These are phyloP conservation scores for Notolepis coatsorum DNA, from an alignment of 2,797 vertebrate genomes.

Conservation along the genomic window DNA sequence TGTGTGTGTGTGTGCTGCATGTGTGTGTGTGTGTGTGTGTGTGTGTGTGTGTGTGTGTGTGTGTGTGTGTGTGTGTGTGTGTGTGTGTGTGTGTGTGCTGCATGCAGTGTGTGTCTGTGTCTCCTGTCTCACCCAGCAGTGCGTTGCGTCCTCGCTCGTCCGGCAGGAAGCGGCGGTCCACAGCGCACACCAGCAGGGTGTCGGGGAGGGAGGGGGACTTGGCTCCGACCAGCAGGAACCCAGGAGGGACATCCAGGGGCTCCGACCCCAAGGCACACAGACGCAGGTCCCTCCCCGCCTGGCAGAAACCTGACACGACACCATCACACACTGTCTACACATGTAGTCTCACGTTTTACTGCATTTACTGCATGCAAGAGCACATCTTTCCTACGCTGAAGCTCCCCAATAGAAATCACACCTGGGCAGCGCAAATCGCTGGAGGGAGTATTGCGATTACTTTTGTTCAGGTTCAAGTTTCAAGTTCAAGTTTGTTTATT, in stretches of 20 bases:
- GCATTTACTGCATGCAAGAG: too few species aligned
- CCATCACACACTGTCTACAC: too few species aligned
- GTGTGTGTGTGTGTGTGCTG: neutral
- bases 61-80: neutral
- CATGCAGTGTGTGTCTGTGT: neutral
- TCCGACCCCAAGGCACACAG: constrained; percentile 87
- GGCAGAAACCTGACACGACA: constrained; percentile 95
- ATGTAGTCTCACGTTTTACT: too few species aligned
- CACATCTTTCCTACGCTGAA: too few species aligned
- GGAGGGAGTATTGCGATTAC: too few species aligned
- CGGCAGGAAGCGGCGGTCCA: constrained; percentile 94
- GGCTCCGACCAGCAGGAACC: constrained; percentile 92
- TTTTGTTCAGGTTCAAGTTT: too few species aligned
- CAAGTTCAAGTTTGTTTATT: too few species aligned
- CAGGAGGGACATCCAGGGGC: constrained; percentile 88
- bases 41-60: neutral
- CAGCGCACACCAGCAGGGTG: constrained; percentile 92
- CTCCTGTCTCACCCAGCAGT: constrained; percentile 89
- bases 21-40: too few species aligned
- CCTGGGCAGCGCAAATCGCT: too few species aligned
- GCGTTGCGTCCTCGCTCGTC: constrained; percentile 94
- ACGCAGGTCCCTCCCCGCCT: constrained; percentile 93
- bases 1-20: neutral
- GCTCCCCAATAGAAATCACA: too few species aligned
- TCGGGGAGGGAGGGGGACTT: constrained; percentile 90